A percentile compares a stretch with the other conserved stretches of the same genome.
Evolutionary conservation across 1,140 invertebrate species (phyloP).

Genomic region (Microplitis mediator): DNA sequence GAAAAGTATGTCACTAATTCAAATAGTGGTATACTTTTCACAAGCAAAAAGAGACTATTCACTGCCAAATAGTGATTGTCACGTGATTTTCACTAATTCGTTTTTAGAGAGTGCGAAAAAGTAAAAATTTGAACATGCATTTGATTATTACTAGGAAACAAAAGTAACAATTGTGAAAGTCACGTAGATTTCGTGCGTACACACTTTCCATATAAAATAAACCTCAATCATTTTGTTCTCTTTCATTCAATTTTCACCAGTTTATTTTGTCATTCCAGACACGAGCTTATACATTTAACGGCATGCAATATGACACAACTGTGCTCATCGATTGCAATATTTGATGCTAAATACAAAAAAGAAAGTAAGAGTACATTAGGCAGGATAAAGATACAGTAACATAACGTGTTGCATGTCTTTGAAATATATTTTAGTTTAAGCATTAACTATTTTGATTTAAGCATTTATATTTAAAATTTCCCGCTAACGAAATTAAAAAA

Average conservation of each 20-base stretch:
- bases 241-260: slow-evolving; percentile 18
- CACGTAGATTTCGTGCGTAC: slow-evolving; percentile 21
- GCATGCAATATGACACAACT: slow-evolving; percentile 14
- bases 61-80: no score
- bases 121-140: neutral
- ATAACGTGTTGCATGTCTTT: neutral
- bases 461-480: no score
- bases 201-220: slow-evolving; percentile 41
- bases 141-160: slow-evolving; percentile 1
- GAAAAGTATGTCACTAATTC: no score
- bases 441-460: no score
- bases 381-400: neutral
- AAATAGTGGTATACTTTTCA: no score
- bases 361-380: slow-evolving; percentile 17
- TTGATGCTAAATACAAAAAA: neutral
- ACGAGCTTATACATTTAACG: slow-evolving; percentile 17
- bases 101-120: neutral
- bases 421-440: neutral
- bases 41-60: no score
- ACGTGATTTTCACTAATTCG: no score
- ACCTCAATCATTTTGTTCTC: slow-evolving; percentile 31
- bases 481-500: no score
- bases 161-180: slow-evolving; percentile 39
- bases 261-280: slow-evolving; percentile 32
- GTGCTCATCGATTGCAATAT: slow-evolving; percentile 7